Conservation (phyloP, 1,140 invertebrate species). For the Matsumurasca onukii region DNA sequence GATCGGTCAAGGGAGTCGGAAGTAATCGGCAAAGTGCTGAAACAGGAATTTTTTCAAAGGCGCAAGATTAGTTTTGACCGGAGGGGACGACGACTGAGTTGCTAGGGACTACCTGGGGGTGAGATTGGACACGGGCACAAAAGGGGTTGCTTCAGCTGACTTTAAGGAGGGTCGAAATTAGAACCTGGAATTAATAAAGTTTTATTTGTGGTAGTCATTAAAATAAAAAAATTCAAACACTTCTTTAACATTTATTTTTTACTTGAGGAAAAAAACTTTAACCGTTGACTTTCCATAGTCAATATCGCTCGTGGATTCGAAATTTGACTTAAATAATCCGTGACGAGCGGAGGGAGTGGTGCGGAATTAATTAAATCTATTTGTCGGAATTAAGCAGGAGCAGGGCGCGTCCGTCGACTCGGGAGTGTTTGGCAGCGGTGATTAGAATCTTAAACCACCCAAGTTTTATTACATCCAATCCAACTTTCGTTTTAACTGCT, state of each 20-base stretch:
- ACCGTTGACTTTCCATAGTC: too few species aligned
- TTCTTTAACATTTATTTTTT: too few species aligned
- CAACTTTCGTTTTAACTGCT: neutral
- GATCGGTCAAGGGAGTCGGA: neutral
- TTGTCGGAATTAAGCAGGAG: too few species aligned
- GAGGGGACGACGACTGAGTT: neutral
- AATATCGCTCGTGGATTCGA: too few species aligned
- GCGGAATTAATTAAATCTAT: too few species aligned
- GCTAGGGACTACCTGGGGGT: neutral
- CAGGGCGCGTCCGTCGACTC: too few species aligned
- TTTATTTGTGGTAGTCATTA: too few species aligned
- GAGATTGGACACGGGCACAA: neutral
- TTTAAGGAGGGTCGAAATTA: neutral
- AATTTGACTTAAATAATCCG: too few species aligned
- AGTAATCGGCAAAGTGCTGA: slow-evolving; percentile 1
- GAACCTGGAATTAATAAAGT: slow-evolving; percentile 1
- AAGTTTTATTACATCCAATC: slow-evolving; percentile 17
- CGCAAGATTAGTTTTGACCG: neutral
- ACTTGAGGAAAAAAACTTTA: too few species aligned
- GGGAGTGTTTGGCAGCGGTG: too few species aligned
- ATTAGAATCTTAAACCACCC: slow-evolving; percentile 12
- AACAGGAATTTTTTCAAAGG: slow-evolving; percentile 6
- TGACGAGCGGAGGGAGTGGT: too few species aligned
- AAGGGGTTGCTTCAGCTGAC: neutral
- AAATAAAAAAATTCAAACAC: too few species aligned